phyloP scores from a whole-genome alignment of 64 coral and sea anemone genomes.

The Stichodactyla helianthus region DNA sequence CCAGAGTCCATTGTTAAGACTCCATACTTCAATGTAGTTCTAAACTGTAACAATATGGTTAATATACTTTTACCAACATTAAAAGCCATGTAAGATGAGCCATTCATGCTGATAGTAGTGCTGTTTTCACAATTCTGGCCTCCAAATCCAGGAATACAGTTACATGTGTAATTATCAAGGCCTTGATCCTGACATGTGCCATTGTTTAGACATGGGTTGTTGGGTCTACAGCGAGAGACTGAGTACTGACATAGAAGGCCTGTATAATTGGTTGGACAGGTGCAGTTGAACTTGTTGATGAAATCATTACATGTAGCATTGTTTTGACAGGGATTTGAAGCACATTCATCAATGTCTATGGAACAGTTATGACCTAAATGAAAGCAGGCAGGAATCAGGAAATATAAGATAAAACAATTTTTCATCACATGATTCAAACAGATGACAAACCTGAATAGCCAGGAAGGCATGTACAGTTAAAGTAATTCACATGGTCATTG shows the following conservation, averaged over 20 bases:
- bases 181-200: conserved; percentile 50
- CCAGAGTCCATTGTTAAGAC: conserved; percentile 22
- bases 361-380: conserved; percentile 77
- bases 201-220: conserved; percentile 76
- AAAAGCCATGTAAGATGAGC: conserved; percentile 68
- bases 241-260: conserved; percentile 58
- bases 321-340: conserved; percentile 71
- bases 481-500: conserved; percentile 70
- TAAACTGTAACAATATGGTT: conserved; percentile 70
- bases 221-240: conserved; percentile 42
- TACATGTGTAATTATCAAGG: conserved; percentile 65
- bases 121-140: conserved; percentile 71
- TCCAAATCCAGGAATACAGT: conserved; percentile 74
- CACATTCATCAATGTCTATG: conserved; percentile 77
- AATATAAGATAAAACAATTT: background rate
- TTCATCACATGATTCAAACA: background rate
- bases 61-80: conserved; percentile 27
- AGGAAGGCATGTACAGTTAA: conserved; percentile 59
- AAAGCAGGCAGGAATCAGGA: background rate
- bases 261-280: conserved; percentile 62
- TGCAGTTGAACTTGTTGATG: conserved; percentile 63
- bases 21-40: conserved; percentile 60
- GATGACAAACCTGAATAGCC: conserved; percentile 52
- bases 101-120: conserved; percentile 75
- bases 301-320: conserved; percentile 75